Base-by-base conservation (phyloP, 2,888 invertebrate genomes). In the Epistrophe grossulariae region DNA sequence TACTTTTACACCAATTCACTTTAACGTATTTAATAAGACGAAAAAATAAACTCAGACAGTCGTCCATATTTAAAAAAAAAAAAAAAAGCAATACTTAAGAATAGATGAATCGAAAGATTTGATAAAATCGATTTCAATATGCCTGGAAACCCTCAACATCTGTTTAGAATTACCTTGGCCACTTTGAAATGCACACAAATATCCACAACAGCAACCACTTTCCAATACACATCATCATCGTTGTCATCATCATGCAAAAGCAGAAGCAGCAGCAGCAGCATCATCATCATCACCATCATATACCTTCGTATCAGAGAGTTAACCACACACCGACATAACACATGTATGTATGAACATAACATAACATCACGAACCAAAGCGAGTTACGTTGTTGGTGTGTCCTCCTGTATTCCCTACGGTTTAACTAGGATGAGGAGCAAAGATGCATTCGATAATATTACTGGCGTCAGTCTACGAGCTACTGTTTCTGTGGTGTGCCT, bases 101-200 rank as follows among this genome's bases (percentile, higher is more conserved):
- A 9, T 11, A 43, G 19, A 48, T 66, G 48, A 66, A 66, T 48
- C 45, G 66, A 66, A 13, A 66, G 48, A 50, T 50, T 68, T 35
- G 6, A 48, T 17, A 40, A 64, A 72, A 48, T 62, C 17, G 10
- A 62, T 55, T 77, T 64, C 31, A 62, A 70, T 38, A 71, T 24
- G 74, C 17, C 80, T 71, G 71, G 48, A 40, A 71, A 24, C 70
- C 60, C 59, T 64, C 35, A 24, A 60, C 35, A 48, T 74, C 60
- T 40, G 60, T 40, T 52, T 17, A 38, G 70, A 70, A 70, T 77
- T 70, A 68, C 64, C 77, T 64, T 71, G 57, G 31, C 81, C 40
- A 78, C 82, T 82, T 72, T 17, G 40, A 48, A 72, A 40, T 77
- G 77, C 77, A 82, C 40, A 77, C 62, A 76, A 71, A 81, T 52